Base-by-base conservation (phyloP, 2,888 invertebrate genomes). In the Sphecodes monilicornis region DNA sequence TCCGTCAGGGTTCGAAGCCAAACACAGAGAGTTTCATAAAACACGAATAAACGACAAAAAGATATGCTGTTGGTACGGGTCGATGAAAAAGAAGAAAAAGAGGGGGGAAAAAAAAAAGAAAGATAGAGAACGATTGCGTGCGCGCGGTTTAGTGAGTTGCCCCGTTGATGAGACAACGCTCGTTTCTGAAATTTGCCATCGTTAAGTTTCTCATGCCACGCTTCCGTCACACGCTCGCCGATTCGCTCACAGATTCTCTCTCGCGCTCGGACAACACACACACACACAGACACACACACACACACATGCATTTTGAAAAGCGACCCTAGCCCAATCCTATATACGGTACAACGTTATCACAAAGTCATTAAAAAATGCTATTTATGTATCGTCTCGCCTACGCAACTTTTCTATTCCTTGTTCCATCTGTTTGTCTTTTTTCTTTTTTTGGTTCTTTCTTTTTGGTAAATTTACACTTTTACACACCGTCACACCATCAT, bases 331-430 rank as follows among this genome's bases (percentile, higher is more conserved):
- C 84, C 86, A 80, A 88, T 84, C 76, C 82, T 86, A 86, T 78
- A 68, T 90, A 92, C 90, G 78, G 85, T 92, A 93, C 91, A 92
- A 91, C 90, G 91, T 92, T 93, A 92, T 93, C 92, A 93, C 92
- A 93, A 93, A 93, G 91, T 92, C 92, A 91, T 91, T 87, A 91
- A 90, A 93, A 92, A 93, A 91, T 90, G 90, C 91, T 90, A 91
- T 90, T 90, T 89, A 90, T 89, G 86, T 80, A 80, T 80, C 76
- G 78, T 86, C 79, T 81, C 82, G 71, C 76, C 87, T 89, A 84
- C 57, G 36, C 78, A 82, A 85, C 84, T 75, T 82, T 82, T 82
- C 76, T 87, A 68, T 84, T 84, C 81, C 78, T 84, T 86, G 85
- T 85, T 86, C 71, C 75, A 77, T 64, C 84, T 22, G 39, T 82